Evolutionary conservation across 2,797 vertebrate genomes (phyloP), one percentile per base, ranked within the genome.

Genomic region (Enteromius thamalakanensis): DNA sequence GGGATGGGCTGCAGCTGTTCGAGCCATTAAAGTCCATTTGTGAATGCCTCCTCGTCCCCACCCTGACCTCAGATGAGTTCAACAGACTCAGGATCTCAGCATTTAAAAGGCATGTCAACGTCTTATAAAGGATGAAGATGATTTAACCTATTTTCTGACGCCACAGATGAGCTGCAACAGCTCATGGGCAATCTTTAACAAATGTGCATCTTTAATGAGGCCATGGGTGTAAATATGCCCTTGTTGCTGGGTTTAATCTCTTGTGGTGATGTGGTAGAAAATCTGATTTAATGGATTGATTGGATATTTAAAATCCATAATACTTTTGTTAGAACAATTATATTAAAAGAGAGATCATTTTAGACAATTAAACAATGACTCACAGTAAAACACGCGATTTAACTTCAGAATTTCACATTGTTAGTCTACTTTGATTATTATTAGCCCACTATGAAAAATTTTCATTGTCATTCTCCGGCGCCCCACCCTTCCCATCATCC

Each of bases 61-160:
- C 88, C 88, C 91, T 74, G 37, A 68, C 85, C 84, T 84, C 92
- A 91, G 93, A 93, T 90, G 89, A 90, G 90, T 92, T 92, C 81
- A 75, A 65, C 29, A 82, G 83, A 34, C 37, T 45, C 42, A 0
- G 3, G 21, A 62, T 53, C 32, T 67, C 9, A 64, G 49, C 26
- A 64, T 76, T 21, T 68, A 7, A 83, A 70, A 77, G 74, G 6
- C 23, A 68, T 42, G 34, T 58, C 34, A 21, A 79, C 15, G 45
- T 51, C 23, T 42, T 58, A 45, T 58, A 40, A 82, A 67, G 34
- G 10, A n/a, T 40, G 53, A 76, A 34, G 14, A 74, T 2, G 42
- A 72, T 81, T 81, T 74, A 81, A 74, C 80, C 69, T 45, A 23
- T 49, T 82, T 53, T 40, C n/a, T 10, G 6, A 65, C 9, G 45